Conservation (phyloP, 2,888 invertebrate species). For the Sarcophaga caerulescens region DNA sequence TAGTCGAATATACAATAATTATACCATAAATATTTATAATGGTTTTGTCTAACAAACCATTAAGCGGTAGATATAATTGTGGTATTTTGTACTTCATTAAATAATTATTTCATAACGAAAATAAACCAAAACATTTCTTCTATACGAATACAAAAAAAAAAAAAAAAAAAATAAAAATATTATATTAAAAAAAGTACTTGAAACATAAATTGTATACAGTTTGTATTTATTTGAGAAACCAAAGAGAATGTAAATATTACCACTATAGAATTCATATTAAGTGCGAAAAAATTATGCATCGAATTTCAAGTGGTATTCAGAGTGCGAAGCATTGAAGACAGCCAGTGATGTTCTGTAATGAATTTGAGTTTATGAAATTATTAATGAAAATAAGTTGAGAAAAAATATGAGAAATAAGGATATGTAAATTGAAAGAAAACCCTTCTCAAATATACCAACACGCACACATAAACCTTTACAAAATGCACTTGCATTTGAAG, state of each 20-base stretch:
- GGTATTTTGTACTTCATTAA: constrained; percentile 76
- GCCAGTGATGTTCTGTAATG: neutral
- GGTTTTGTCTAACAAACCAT: constrained; percentile 49
- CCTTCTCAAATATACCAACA: constrained; percentile 9
- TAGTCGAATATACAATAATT: neutral
- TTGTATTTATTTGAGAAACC: constrained; percentile 5
- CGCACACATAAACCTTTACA: constrained; percentile 35
- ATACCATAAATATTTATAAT: constrained; percentile 2
- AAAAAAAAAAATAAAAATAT: neutral
- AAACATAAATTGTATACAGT: neutral
- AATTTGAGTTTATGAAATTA: constrained; percentile 57
- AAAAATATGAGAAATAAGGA: too few relatives aligned
- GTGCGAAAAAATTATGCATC: constrained; percentile 63
- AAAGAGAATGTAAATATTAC: constrained; percentile 33
- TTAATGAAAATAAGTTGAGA: constrained; percentile 31
- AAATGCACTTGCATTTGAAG: neutral
- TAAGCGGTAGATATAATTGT: constrained; percentile 73
- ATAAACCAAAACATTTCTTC: neutral
- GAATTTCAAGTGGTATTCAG: constrained; percentile 56
- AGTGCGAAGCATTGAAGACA: neutral
- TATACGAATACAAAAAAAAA: neutral
- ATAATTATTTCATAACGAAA: constrained; percentile 66
- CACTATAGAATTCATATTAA: constrained; percentile 36
- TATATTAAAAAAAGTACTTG: constrained; percentile 23
- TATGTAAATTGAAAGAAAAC: too few relatives aligned